Conservation (phyloP, 2,888 invertebrate genomes). For the Spilarctia lutea region DNA sequence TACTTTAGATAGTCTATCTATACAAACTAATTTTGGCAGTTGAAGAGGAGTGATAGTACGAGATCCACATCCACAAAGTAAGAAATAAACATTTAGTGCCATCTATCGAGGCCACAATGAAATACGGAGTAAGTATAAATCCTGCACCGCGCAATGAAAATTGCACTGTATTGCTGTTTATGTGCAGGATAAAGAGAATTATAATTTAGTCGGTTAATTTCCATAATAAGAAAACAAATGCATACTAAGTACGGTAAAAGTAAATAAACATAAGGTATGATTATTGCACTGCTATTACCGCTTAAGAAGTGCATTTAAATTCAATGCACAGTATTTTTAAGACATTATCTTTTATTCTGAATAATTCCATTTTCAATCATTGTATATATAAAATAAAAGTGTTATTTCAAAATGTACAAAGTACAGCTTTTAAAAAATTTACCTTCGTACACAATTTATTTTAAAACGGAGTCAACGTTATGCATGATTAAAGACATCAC, state of each 20-base stretch:
- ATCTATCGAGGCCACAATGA: no score
- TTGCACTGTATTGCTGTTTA: no score
- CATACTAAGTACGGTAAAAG: not conserved
- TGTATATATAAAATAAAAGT: not conserved
- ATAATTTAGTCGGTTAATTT: no score
- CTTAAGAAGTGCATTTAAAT: not conserved
- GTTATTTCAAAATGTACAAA: constrained; percentile 4
- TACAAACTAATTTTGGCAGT: no score
- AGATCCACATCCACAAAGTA: no score
- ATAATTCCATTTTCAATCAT: not conserved
- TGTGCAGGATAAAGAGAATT: no score
- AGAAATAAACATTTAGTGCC: no score
- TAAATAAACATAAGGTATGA: not conserved
- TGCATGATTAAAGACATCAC: constrained; percentile 28
- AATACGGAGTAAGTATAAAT: no score
- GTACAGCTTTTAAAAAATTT: constrained; percentile 10
- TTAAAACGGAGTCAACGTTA: constrained; percentile 37
- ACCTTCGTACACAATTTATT: constrained; percentile 26
- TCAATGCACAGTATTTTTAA: not conserved
- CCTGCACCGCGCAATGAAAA: no score
- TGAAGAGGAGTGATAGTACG: no score
- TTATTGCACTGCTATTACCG: not conserved
- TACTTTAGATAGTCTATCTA: no score
- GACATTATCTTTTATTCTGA: not conserved
- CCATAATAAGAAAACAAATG: no score